phyloP scores from a whole-genome alignment of 2,113 vertebrate species.

The Rutilus rutilus region DNA sequence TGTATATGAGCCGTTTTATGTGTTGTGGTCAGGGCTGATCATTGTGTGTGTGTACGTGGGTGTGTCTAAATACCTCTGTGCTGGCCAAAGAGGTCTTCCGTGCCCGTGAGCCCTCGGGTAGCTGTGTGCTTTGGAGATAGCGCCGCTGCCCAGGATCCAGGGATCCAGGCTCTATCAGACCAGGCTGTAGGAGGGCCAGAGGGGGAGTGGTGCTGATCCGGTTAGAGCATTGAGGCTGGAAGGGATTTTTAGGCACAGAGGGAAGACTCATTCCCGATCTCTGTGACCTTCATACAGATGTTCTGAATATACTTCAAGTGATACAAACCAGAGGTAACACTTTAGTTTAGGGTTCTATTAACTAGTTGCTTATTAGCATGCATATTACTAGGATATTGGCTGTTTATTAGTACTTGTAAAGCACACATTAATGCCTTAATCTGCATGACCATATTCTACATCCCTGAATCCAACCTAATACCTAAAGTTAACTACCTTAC shows the following conservation, averaged over 20 bases:
- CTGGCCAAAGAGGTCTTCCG: constrained; percentile 13
- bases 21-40: constrained; percentile 18
- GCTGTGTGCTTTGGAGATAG: constrained; percentile 50
- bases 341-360: no score
- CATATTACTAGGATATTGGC: no score
- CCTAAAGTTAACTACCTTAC: no score
- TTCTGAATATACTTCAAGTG: background rate
- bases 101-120: constrained; percentile 22
- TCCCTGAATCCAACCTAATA: no score
- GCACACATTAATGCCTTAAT: no score
- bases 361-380: no score
- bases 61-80: constrained; percentile 25
- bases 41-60: background rate
- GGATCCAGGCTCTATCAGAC: background rate
- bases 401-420: no score
- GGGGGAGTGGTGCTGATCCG: constrained; percentile 32
- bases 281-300: constrained; percentile 38
- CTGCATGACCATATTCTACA: no score
- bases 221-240: constrained; percentile 39
- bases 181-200: background rate
- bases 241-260: constrained; percentile 36
- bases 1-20: constrained; percentile 45
- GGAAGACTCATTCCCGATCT: background rate
- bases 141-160: constrained; percentile 11
- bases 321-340: no score